A percentile compares a stretch with the other conserved stretches of the same genome.
Conservation (phyloP, 2,888 invertebrate genomes). For the Nomada ruficornis region DNA sequence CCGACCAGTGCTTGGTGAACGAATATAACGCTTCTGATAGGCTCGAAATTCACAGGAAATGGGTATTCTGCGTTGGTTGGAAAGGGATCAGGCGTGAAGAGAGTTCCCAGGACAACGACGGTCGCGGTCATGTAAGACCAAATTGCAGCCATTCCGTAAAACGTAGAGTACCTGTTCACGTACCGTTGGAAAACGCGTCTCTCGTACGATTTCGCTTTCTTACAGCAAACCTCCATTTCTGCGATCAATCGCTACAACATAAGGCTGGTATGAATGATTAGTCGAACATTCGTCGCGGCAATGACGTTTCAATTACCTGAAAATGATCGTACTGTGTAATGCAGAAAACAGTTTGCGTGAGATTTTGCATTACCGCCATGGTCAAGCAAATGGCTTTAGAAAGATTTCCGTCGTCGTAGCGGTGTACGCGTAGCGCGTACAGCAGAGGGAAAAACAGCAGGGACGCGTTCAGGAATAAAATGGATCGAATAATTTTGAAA, state of each 20-base stretch:
- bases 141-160: constrained; percentile 59
- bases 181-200: constrained; percentile 69
- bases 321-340: constrained; percentile 37
- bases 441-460: constrained; percentile 40
- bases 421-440: constrained; percentile 31
- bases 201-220: constrained; percentile 59
- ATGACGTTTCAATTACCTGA: constrained; percentile 51
- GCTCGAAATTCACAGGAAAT: constrained; percentile 67
- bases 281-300: too few species aligned
- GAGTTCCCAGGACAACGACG: constrained; percentile 62
- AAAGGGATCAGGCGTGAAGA: constrained; percentile 66
- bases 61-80: constrained; percentile 78
- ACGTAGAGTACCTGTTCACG: constrained; percentile 67
- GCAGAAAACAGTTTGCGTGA: constrained; percentile 23
- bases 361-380: constrained; percentile 22
- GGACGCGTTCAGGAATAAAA: constrained; percentile 31
- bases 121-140: constrained; percentile 63
- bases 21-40: constrained; percentile 65
- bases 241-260: constrained; percentile 47
- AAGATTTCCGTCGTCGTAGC: constrained; percentile 20
- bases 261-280: background rate
- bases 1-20: constrained; percentile 68
- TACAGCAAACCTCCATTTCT: constrained; percentile 62
- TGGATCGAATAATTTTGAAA: constrained; percentile 41
- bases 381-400: constrained; percentile 32